Percentiles rank a stretch among this genome's conserved stretches.
Conservation (phyloP, 2,888 invertebrate species). For the Drosophila prostipennis region DNA sequence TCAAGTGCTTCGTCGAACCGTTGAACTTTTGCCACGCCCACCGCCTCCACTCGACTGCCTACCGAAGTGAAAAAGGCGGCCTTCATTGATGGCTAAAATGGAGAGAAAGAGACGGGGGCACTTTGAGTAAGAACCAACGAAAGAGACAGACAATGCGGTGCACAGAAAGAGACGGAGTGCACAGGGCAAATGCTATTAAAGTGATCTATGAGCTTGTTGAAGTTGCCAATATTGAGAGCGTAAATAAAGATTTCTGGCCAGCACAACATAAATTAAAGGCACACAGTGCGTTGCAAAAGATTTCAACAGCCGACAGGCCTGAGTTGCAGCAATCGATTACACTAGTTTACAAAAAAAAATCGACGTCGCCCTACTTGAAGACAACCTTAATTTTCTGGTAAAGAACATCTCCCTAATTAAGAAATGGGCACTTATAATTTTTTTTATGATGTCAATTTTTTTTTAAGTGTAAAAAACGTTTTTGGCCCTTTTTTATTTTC, state of each 20-base stretch:
- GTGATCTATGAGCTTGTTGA: slow-evolving; percentile 44
- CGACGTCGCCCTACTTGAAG: too few species aligned
- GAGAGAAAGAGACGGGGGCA: slow-evolving; percentile 4
- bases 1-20: slow-evolving; percentile 59
- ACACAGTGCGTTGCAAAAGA: slow-evolving; percentile 17
- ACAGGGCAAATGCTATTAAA: slow-evolving; percentile 40
- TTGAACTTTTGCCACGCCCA: slow-evolving; percentile 49
- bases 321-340: background rate
- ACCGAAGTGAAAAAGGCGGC: slow-evolving; percentile 17
- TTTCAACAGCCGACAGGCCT: background rate
- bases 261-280: slow-evolving; percentile 29
- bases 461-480: too few species aligned
- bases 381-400: too few species aligned
- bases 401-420: too few species aligned
- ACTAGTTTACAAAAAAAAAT: too few species aligned
- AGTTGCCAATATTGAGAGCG: slow-evolving; percentile 50
- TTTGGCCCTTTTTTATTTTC: too few species aligned
- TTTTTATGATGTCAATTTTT: too few species aligned
- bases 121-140: background rate
- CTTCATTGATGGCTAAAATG: slow-evolving; percentile 25
- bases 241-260: slow-evolving; percentile 32
- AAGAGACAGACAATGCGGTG: slow-evolving; percentile 5
- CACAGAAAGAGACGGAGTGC: slow-evolving; percentile 14
- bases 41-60: slow-evolving; percentile 24
- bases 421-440: too few species aligned